A percentile compares a stretch with the other conserved stretches of the same genome.
phyloP scores from a whole-genome alignment of 1,140 invertebrate species.

The Papilio aristodemus region DNA sequence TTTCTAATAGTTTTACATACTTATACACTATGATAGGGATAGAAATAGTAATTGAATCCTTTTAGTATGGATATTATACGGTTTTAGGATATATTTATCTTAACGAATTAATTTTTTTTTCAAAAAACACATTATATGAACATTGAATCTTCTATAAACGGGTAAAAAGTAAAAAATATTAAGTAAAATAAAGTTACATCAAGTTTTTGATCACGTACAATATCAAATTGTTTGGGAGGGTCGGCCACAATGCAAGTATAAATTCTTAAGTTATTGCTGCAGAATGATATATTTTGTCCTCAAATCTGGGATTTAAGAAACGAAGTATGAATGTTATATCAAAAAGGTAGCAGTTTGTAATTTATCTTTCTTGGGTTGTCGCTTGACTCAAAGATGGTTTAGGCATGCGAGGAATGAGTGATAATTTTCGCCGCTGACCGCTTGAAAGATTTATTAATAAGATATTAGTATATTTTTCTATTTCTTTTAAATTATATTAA shows the following conservation, averaged over 20 bases:
- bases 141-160: no score
- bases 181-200: background rate
- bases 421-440: background rate
- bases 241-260: background rate
- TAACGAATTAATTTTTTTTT: no score
- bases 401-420: slow-evolving; percentile 6
- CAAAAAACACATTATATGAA: no score
- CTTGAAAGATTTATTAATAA: slow-evolving; percentile 2
- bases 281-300: slow-evolving; percentile 20
- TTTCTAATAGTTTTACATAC: no score
- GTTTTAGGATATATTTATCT: no score
- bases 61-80: no score
- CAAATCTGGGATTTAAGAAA: background rate
- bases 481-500: background rate
- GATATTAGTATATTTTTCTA: background rate
- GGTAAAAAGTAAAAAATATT: no score
- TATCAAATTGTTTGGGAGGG: slow-evolving; percentile 8
- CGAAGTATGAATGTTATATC: slow-evolving; percentile 19
- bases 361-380: background rate
- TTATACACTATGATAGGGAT: no score
- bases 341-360: background rate
- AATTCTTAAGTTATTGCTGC: background rate
- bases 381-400: background rate
- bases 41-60: no score
- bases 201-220: slow-evolving; percentile 19